These are phyloP conservation scores for Batillaria attramentaria DNA, from an alignment of 1,140 invertebrate species.

Conservation along the genomic window DNA sequence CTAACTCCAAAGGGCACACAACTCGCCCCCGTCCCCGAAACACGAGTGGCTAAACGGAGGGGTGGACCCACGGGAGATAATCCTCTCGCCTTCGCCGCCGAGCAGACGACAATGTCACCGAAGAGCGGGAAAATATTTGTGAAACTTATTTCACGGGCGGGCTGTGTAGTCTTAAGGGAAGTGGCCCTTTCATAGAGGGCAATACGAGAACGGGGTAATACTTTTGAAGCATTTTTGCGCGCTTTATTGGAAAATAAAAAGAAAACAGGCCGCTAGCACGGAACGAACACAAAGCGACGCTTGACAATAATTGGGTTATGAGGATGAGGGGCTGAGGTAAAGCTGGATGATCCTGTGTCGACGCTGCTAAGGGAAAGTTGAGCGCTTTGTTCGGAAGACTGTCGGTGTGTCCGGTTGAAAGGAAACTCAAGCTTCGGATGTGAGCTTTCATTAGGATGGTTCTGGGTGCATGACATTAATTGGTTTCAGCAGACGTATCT, in stretches of 20 bases:
- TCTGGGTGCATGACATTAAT: too few species aligned
- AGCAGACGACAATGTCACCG: conserved; percentile 2
- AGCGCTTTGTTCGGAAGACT: too few species aligned
- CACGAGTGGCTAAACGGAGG: conserved; percentile 1
- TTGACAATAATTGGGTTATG: background rate
- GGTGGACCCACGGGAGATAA: conserved; percentile 19
- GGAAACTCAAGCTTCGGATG: too few species aligned
- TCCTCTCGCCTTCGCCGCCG: background rate
- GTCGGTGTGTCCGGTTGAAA: too few species aligned
- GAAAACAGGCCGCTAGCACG: background rate
- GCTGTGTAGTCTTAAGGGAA: background rate
- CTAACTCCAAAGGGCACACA: background rate
- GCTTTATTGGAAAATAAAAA: conserved; percentile 25
- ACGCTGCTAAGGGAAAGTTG: too few species aligned
- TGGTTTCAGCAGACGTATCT: too few species aligned
- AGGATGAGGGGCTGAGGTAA: background rate
- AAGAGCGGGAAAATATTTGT: conserved; percentile 18
- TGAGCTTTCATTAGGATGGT: too few species aligned
- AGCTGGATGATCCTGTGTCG: too few species aligned
- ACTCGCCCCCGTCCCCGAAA: background rate
- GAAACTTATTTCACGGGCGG: conserved; percentile 17
- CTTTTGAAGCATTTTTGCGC: conserved; percentile 18
- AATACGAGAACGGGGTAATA: background rate
- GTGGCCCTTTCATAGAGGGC: background rate
- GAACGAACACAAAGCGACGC: background rate